These are phyloP conservation scores for Phalacrocorax aristotelis DNA, from an alignment of 2,113 vertebrate species.

Conservation along the genomic window DNA sequence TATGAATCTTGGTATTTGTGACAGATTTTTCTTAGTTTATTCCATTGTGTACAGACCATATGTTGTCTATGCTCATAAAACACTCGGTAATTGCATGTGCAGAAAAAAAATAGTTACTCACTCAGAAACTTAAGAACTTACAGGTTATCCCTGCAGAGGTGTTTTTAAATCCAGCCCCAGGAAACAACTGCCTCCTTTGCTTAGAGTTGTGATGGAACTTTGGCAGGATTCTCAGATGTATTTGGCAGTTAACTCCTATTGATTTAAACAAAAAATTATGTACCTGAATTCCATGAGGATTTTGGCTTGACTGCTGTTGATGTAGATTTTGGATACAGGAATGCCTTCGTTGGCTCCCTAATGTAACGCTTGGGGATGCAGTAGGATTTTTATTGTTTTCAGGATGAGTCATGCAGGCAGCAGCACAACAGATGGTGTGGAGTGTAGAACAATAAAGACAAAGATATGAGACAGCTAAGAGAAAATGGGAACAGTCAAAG, in stretches of 20 bases:
- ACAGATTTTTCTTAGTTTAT: conserved; percentile 6
- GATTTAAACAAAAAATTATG: conserved; percentile 49
- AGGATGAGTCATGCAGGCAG: conserved; percentile 51
- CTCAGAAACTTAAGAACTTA: conserved; percentile 24
- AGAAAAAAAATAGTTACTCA: background rate
- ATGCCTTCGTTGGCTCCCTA: background rate
- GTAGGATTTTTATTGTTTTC: conserved; percentile 47
- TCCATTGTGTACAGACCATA: background rate
- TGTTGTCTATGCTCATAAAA: conserved; percentile 20
- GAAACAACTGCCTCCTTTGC: conserved; percentile 24
- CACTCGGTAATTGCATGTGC: background rate
- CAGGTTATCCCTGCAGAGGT: conserved; percentile 23
- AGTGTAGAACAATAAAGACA: conserved; percentile 23
- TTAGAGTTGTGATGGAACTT: background rate
- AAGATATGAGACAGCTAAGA: conserved; percentile 20
- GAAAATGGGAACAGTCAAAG: background rate
- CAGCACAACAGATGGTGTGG: conserved; percentile 24
- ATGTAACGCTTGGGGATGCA: background rate
- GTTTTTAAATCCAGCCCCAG: conserved; percentile 33
- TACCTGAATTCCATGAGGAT: conserved; percentile 30
- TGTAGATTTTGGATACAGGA: conserved; percentile 25
- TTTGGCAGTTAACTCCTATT: conserved; percentile 18
- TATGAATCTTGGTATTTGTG: conserved; percentile 9
- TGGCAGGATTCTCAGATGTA: conserved; percentile 7
- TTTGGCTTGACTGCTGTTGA: conserved; percentile 11